Evolutionary conservation across 2,113 vertebrate species (phyloP), one percentile per base, ranked within the genome.

Genomic region (Rhinoptilus africanus): DNA sequence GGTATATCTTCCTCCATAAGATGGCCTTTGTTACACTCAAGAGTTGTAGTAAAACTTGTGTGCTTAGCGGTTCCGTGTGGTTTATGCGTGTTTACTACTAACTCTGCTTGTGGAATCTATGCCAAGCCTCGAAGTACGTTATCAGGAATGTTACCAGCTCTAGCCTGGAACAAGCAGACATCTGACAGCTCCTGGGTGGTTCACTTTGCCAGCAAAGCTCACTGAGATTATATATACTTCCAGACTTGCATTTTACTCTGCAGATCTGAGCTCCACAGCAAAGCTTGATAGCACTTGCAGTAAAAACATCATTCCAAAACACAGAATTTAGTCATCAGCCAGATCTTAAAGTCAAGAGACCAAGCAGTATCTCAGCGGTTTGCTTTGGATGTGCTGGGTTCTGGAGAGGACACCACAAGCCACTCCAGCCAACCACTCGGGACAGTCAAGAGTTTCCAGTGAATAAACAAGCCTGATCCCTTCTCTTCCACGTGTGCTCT

Each of bases 141-240:
- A 93, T 8, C 91, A 93, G 93, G 78, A 95, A 74, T 6, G 32
- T 80, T 51, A 82, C 88, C 82, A 94, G 88, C 92, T 92, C 83
- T 27, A 90, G 54, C 34, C 66, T 91, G 95, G 62, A 87, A 80
- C 0, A 1, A 91, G 77, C 74, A 96, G 87, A 85, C 74, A 95
- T 54, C 66, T 64, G 77, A 73, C 68, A 92, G 89, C 68, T 91
- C 91, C 75, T 8, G 54, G 53, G 71, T 2, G 10, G 77, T 35
- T 93, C 57, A 45, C 74, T 72, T 34, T 91, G 84, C 77, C 92
- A 92, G 83, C 75, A 81, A 53, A 89, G 74, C 73, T 95, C 59
- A 73, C 59, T 32, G 45, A 85, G 84, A 67, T 94, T 54, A 0
- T 37, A 37, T 67, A 79, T 41, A 77, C 72, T 74, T 53, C 10